Base-by-base conservation (phyloP, 2,888 invertebrate species). In the Machimus atricapillus region DNA sequence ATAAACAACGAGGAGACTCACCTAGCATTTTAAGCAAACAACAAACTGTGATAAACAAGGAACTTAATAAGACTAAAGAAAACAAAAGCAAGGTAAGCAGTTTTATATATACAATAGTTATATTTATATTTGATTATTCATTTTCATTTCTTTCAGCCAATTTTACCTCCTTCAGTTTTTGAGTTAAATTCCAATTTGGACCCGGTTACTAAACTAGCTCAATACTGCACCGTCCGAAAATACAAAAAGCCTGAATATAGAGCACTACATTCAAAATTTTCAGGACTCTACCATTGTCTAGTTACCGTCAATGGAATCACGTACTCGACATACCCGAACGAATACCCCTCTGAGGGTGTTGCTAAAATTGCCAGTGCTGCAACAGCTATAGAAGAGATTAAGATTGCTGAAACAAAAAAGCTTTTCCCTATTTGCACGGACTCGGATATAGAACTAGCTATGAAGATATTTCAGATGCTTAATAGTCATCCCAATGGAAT, bases 401-500 rank as follows among this genome's bases (percentile, higher is more conserved):
- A 90, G 16, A 88, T 40, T 1, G 77, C 90, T 34, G 90, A 91
- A 83, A 88, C 90, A 77, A 89, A 90, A 14, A 89, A 90, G 1
- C 90, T 90, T 14, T 89, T 91, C 40, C 90, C 91, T 0, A 78
- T 90, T 1, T 91, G 91, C 82, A 89, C 90, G 0, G 90, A 91
- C 27, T 90, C 90, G 7, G 91, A 91, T 43, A 81, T 89, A 1
- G 92, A 92, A 27, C 89, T 93, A 8, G 89, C 90, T 0, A 89
- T 90, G 40, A 90, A 90, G 46, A 90, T 93, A 0, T 91, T 90
- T 83, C 88, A 90, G 1, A 91, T 91, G 88, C 77, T 93, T 19
- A 89, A 91, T n/a, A 91, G 91, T 89, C 93, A 93, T 90, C 93
- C 94, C 79, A 93, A 94, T 87, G 95, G 95, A 16, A 91, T 95